Base-by-base conservation (phyloP, 2,888 invertebrate species). In the Harpalus rufipes region DNA sequence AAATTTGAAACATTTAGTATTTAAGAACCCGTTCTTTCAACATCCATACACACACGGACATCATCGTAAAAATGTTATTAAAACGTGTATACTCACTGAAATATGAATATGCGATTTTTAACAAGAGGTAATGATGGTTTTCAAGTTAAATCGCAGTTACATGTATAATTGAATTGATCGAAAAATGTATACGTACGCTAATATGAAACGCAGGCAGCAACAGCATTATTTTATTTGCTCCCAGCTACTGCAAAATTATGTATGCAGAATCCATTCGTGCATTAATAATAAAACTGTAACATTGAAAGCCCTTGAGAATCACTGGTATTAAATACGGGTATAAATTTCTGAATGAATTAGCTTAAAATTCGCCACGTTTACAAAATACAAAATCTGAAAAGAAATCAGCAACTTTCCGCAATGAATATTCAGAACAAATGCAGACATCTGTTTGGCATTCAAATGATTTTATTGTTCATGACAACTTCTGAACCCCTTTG, bases 401-500 rank as follows among this genome's bases (percentile, higher is more conserved):
- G 32, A 68, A 68, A 65, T 65, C 65, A 39, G 39, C 68, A 68
- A 68, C 14, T 68, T 68, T 39, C 68, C 68, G 68, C 68, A 68
- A 68, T 68, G 68, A 68, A 68, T 68, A 68, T 68, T 68, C 68
- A 68, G 39, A 39, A 68, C 68, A 68, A 65, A 39, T 65, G 25
- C 44, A 12, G 32, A 68, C 68, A 68, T 68, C 68, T 68, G 68
- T 68, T 68, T 68, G 68, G 68, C 68, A 68, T 68, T 68, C 68
- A 68, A 68, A 68, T 68, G 68, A 68, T 68, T 68, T 68, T 39
- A 68, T 68, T 68, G 68, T 68, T 32, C 39, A 5, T 68, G n/a
- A 68, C 68, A 68, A 68, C 68, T 68, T 68, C 39, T 68, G 68
- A 68, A 68, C 68, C 41, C 68, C 63, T 68, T 68, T 68, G 68